These are phyloP conservation scores for Leuciscus waleckii DNA, from an alignment of 2,797 vertebrate species.

Conservation along the genomic window DNA sequence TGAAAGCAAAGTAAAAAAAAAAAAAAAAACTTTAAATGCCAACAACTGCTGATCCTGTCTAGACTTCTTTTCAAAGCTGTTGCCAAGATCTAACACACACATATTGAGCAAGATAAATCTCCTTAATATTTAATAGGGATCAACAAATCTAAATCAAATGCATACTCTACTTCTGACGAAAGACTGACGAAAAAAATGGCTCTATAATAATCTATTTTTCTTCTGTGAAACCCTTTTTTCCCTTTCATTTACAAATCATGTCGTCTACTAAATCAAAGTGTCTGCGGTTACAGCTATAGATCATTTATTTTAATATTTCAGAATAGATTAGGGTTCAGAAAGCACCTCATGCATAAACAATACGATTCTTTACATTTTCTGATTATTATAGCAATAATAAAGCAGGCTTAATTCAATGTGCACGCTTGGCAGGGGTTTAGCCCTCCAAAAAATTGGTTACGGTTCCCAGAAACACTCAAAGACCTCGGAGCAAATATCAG, in stretches of 20 bases:
- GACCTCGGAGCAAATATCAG: neutral
- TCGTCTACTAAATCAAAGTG: constrained; percentile 31
- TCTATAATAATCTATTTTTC: constrained; percentile 7
- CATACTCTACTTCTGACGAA: neutral
- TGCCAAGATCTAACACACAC: constrained; percentile 3
- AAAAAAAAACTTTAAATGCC: neutral
- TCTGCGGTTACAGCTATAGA: constrained; percentile 31
- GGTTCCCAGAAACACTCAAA: neutral
- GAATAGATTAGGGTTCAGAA: constrained; percentile 41
- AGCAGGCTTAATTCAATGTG: neutral
- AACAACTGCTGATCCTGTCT: constrained; percentile 8
- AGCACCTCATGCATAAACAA: constrained; percentile 58
- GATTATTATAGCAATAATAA: constrained; percentile 26
- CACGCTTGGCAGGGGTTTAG: neutral
- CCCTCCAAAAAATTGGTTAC: neutral
- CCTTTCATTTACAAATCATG: constrained; percentile 16
- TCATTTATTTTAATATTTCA: constrained; percentile 58
- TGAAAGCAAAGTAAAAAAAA: neutral
- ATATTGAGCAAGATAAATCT: constrained; percentile 1
- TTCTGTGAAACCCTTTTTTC: constrained; percentile 8
- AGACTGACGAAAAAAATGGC: neutral
- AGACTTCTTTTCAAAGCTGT: neutral
- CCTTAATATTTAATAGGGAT: constrained; percentile 39
- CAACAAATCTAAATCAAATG: constrained; percentile 29
- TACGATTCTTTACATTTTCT: constrained; percentile 37